A percentile compares a stretch with the other conserved stretches of the same genome.
Evolutionary conservation across 37 sponge, comb jelly and placozoan genomes (phyloP).

Genomic region (Eunapius fragilis): DNA sequence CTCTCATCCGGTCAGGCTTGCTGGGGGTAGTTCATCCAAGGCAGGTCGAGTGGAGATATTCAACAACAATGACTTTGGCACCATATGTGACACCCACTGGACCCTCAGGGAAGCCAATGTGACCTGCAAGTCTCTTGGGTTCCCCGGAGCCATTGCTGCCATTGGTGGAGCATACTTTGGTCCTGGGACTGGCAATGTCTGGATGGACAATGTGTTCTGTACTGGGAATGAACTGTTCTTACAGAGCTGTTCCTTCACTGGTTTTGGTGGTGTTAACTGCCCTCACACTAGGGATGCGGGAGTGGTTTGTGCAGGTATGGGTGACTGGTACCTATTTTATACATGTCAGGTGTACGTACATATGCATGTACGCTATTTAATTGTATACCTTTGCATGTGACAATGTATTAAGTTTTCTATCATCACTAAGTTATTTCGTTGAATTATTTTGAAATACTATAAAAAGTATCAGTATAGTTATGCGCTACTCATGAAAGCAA

Average conservation of each 20-base stretch:
- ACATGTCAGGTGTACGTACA: not conserved
- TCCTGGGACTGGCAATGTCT: constrained; percentile 13
- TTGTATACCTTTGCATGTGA: no score
- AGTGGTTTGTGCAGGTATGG: not conserved
- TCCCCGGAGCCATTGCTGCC: constrained; percentile 23
- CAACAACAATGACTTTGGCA: constrained; percentile 42
- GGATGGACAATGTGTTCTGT: constrained; percentile 21
- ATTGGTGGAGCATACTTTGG: not conserved
- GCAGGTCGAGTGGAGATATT: constrained; percentile 72
- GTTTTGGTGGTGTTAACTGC: not conserved
- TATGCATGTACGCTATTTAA: not conserved
- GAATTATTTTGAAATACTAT: no score
- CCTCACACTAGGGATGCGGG: not conserved
- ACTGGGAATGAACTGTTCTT: constrained; percentile 7
- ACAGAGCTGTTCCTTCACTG: not conserved
- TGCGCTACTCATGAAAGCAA: no score
- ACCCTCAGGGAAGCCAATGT: constrained; percentile 26
- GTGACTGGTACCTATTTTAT: not conserved
- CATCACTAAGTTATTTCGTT: no score
- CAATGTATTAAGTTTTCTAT: no score
- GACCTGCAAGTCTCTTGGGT: constrained; percentile 26
- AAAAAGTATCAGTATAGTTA: no score
- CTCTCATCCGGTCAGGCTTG: constrained; percentile 45
- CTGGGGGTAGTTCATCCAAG: constrained; percentile 19
- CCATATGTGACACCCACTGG: constrained; percentile 69